A percentile compares a stretch with the other conserved stretches of the same genome.
Evolutionary conservation across 2,797 vertebrate genomes (phyloP).

Genomic region (Eulemur rubriventer): DNA sequence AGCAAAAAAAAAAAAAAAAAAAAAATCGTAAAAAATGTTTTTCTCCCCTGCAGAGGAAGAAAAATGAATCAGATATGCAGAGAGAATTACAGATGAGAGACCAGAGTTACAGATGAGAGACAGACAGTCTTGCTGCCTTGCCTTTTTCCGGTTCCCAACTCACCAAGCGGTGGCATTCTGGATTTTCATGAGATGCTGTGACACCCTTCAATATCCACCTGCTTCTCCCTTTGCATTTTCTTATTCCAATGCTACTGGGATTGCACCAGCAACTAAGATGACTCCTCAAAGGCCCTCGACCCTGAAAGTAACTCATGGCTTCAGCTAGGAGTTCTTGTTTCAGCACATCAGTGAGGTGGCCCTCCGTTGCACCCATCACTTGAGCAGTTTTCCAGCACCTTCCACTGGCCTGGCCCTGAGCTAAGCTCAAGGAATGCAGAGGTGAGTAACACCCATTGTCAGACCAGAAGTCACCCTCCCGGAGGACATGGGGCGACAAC

Average conservation of each 20-base stretch:
- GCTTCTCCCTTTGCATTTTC: background rate
- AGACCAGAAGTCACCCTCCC: background rate
- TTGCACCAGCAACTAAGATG: background rate
- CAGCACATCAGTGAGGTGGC: background rate
- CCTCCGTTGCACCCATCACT: background rate
- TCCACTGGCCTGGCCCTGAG: background rate
- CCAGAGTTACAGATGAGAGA: background rate
- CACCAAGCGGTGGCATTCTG: too few species aligned
- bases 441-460: background rate
- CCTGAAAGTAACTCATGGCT: background rate
- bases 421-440: background rate
- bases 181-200: background rate
- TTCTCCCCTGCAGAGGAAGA: background rate
- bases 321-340: background rate
- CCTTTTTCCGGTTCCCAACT: background rate
- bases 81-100: background rate
- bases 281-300: background rate
- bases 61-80: background rate
- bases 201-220: background rate
- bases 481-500: fast-evolving
- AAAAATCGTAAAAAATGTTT: background rate
- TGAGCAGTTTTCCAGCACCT: background rate
- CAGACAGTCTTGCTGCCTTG: background rate
- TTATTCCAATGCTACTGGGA: background rate
- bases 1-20: background rate